Evolutionary conservation across 1,140 invertebrate genomes (phyloP).

Genomic region (Eubasilissa regina): DNA sequence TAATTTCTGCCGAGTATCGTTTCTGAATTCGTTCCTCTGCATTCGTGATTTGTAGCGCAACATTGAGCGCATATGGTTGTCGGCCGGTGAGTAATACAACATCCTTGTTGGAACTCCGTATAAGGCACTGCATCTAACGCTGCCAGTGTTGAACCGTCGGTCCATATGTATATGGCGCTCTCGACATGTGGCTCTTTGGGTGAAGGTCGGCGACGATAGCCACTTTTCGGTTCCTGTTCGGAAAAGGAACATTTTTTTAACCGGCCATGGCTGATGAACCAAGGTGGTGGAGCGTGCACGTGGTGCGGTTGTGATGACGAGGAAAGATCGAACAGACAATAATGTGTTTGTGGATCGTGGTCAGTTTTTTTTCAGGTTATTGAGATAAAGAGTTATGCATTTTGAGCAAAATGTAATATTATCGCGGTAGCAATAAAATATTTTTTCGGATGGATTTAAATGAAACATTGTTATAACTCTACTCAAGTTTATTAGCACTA

Average conservation of each 20-base stretch:
- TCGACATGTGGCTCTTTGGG: slow-evolving; percentile 22
- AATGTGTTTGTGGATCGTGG: too few species aligned
- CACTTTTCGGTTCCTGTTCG: slow-evolving; percentile 1
- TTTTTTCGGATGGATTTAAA: too few species aligned
- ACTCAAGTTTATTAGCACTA: too few species aligned
- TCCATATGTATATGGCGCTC: background rate
- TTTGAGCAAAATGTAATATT: too few species aligned
- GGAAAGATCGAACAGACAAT: background rate
- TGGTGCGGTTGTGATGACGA: background rate
- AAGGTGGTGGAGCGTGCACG: slow-evolving; percentile 10
- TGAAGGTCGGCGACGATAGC: slow-evolving; percentile 15
- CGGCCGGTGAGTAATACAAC: background rate
- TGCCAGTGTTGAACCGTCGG: background rate
- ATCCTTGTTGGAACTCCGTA: slow-evolving; percentile 4
- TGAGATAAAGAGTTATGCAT: too few species aligned
- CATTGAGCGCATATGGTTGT: background rate
- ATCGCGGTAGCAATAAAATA: too few species aligned
- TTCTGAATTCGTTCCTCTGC: background rate
- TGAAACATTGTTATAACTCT: too few species aligned
- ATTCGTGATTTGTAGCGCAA: background rate
- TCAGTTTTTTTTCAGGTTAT: too few species aligned
- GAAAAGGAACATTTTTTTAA: slow-evolving; percentile 11
- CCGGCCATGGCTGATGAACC: background rate
- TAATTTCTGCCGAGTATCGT: background rate
- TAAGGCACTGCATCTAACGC: background rate